Base-by-base conservation (phyloP, 2,113 vertebrate genomes). In the Leptobrachium ailaonicum region DNA sequence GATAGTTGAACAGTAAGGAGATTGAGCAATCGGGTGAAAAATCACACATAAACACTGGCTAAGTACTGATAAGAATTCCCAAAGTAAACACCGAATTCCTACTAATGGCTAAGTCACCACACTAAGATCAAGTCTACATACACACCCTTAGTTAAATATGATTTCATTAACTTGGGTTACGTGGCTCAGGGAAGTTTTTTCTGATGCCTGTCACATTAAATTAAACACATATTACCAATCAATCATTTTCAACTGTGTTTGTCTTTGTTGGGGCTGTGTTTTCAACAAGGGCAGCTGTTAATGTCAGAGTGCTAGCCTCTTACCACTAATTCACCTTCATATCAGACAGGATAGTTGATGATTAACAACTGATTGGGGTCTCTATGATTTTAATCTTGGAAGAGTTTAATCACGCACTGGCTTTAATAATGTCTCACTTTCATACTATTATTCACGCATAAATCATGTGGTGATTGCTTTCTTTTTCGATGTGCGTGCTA, bases 101-200 rank as follows among this genome's bases (percentile, higher is more conserved):
- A 86, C 92, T 95, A 94, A 95, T 94, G 94, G 94, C 92, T 94
- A 92, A 94, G 93, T 95, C 94, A 90, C 92, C 89, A 93, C 89
- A 87, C 90, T 92, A 92, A 94, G 90, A 94, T 88, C 89, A 88
- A 91, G 85, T 89, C 92, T 93, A 92, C 94, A 92, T 85, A 94
- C 92, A 95, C 91, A 89, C 92, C 93, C 92, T 90, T 89, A 89
- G 85, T 90, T 90, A 93, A 92, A 93, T 89, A 93, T 90, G 87
- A 91, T 91, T 93, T 94, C 91, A 92, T 93, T 89, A 92, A 91
- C 90, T 92, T 88, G 82, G 84, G 90, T 92, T 92, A 90, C 82
- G 4, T 87, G 88, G 91, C 86, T 87, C 86, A 78, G 86, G 80
- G 77, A 87, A 89, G 88, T 83, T 79, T 75, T 84, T 82, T 89